These are phyloP conservation scores for Oxyura jamaicensis DNA, from an alignment of 2,113 vertebrate species.

Conservation along the genomic window DNA sequence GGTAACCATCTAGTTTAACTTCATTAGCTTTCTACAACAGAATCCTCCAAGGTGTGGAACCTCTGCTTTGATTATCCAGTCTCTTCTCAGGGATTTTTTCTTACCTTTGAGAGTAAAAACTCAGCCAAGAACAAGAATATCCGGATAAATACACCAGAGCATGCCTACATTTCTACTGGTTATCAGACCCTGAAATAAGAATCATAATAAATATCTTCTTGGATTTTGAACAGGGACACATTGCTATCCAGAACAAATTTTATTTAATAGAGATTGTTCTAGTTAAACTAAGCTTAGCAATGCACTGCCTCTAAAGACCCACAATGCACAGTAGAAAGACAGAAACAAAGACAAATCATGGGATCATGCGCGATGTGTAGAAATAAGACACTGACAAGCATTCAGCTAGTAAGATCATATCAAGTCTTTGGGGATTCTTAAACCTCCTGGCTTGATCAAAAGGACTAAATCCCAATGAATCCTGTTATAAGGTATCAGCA, in stretches of 20 bases:
- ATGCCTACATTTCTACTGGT: background rate
- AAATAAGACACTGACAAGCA: background rate
- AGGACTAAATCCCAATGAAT: slow-evolving; percentile 53
- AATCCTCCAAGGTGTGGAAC: background rate
- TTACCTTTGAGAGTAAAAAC: background rate
- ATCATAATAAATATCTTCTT: background rate
- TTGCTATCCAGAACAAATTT: background rate
- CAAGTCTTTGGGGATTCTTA: background rate
- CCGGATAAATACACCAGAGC: background rate
- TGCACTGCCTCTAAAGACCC: background rate
- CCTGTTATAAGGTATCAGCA: slow-evolving; percentile 27
- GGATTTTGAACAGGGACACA: background rate
- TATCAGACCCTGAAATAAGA: background rate
- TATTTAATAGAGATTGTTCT: background rate
- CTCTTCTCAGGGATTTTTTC: background rate
- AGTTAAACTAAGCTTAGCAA: background rate
- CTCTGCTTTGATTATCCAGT: background rate
- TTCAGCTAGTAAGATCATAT: background rate
- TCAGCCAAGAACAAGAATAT: background rate
- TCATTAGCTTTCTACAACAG: rapidly evolving
- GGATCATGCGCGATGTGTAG: background rate
- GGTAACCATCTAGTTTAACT: rapidly evolving
- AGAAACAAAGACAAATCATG: background rate
- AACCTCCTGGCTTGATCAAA: slow-evolving; percentile 28
- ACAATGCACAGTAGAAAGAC: background rate